A percentile compares a stretch with the other conserved stretches of the same genome.
Evolutionary conservation across 1,140 invertebrate genomes (phyloP).

Genomic region (Batillaria attramentaria): DNA sequence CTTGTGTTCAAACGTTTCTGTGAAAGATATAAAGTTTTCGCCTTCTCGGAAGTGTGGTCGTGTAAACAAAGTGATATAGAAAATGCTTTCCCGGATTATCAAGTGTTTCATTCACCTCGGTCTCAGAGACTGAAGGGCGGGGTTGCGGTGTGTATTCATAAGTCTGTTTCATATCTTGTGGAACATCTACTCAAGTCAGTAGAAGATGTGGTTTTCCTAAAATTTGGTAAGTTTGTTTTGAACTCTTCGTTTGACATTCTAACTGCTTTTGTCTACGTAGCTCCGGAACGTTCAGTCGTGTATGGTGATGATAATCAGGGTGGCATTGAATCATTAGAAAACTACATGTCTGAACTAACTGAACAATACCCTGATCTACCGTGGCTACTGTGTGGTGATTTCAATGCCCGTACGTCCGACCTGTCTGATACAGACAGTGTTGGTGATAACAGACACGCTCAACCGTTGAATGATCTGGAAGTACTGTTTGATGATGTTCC

Average conservation of each 20-base stretch:
- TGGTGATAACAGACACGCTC: too few relatives aligned
- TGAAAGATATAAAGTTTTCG: background rate
- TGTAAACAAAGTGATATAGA: constrained; percentile 2
- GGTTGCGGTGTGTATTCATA: background rate
- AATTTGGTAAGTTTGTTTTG: background rate
- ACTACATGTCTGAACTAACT: background rate
- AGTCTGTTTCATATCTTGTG: background rate
- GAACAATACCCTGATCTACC: background rate
- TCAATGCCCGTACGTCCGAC: background rate
- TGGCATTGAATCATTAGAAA: background rate
- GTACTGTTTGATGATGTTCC: too few relatives aligned
- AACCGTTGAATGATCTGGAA: too few relatives aligned
- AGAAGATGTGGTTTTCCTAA: background rate
- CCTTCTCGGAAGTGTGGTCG: background rate
- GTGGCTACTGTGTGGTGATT: background rate
- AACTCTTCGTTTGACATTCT: background rate
- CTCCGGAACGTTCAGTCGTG: background rate
- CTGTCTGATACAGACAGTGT: background rate
- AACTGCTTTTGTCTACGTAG: background rate
- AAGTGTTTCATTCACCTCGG: too few relatives aligned
- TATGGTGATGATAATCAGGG: background rate
- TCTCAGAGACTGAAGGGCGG: too few relatives aligned
- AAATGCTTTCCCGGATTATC: too few relatives aligned
- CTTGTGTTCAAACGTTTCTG: background rate
- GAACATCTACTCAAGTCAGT: background rate